Evolutionary conservation across 2,888 invertebrate genomes (phyloP).

Genomic region (Holacanthella duospinosa): DNA sequence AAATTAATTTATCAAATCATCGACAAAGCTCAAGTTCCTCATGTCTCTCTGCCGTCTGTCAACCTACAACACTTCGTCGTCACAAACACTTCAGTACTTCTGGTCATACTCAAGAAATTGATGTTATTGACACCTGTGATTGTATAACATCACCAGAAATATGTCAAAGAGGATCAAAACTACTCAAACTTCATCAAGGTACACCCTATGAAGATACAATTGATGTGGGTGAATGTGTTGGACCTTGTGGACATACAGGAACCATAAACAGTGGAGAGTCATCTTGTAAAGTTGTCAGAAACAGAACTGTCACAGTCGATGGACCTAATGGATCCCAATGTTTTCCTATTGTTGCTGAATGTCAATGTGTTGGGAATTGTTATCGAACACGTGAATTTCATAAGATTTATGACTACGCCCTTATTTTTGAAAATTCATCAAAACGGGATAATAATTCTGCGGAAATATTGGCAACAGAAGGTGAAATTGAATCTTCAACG

Average conservation of each 20-base stretch:
- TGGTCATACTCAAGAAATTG: conserved; percentile 23
- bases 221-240: conserved; percentile 25
- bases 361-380: conserved; percentile 43
- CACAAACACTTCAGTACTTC: conserved; percentile 29
- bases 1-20: not conserved
- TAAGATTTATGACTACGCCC: conserved; percentile 44
- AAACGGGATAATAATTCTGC: not conserved
- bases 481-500: not conserved
- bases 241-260: conserved; percentile 15
- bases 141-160: conserved; percentile 26
- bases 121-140: conserved; percentile 33
- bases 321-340: conserved; percentile 39
- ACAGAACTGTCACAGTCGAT: conserved; percentile 34
- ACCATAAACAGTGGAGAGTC: conserved; percentile 32
- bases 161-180: conserved; percentile 21
- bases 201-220: conserved; percentile 31
- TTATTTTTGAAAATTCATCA: conserved; percentile 31
- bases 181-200: conserved; percentile 22
- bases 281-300: conserved; percentile 32
- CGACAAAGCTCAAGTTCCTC: conserved; percentile 14
- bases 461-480: not conserved
- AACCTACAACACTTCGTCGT: conserved; percentile 20
- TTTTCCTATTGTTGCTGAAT: conserved; percentile 43
- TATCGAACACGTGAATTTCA: conserved; percentile 43
- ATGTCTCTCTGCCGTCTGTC: conserved; percentile 22